These are phyloP conservation scores for Parelbella ahira DNA, from an alignment of 2,888 invertebrate genomes.

Conservation along the genomic window DNA sequence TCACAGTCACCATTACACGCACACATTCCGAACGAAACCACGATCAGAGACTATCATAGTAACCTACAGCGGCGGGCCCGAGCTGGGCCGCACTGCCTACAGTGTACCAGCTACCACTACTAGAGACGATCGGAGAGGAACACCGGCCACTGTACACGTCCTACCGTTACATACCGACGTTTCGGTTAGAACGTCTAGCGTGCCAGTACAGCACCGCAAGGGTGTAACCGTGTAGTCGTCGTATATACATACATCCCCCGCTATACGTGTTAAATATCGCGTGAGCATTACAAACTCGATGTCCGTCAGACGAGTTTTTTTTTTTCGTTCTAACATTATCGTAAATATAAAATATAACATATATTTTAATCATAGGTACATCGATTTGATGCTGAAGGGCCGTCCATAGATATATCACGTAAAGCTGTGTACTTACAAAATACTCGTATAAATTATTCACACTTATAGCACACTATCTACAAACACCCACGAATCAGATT, in stretches of 20 bases:
- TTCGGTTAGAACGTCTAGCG: too few relatives aligned
- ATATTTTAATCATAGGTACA: conserved; percentile 34
- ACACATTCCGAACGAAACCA: conserved; percentile 47
- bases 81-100: conserved; percentile 59
- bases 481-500: conserved; percentile 68
- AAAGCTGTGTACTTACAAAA: conserved; percentile 79
- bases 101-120: conserved; percentile 62
- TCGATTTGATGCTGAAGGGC: conserved; percentile 67
- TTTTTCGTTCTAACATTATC: conserved; percentile 50
- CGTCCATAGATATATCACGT: conserved; percentile 71
- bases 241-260: conserved; percentile 70
- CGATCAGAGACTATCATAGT: conserved; percentile 52
- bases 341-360: conserved; percentile 70
- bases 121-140: conserved; percentile 76
- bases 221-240: too few relatives aligned
- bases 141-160: conserved; percentile 77
- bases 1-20: conserved; percentile 33
- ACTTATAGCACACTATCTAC: conserved; percentile 80
- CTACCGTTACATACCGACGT: conserved; percentile 44
- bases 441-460: conserved; percentile 81
- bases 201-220: too few relatives aligned
- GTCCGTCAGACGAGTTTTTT: conserved; percentile 67
- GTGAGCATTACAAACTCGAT: conserved; percentile 70
- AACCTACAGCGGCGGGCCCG: conserved; percentile 59
- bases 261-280: conserved; percentile 52